These are phyloP conservation scores for Colletes collaris DNA, from an alignment of 2,888 invertebrate species.

Conservation along the genomic window DNA sequence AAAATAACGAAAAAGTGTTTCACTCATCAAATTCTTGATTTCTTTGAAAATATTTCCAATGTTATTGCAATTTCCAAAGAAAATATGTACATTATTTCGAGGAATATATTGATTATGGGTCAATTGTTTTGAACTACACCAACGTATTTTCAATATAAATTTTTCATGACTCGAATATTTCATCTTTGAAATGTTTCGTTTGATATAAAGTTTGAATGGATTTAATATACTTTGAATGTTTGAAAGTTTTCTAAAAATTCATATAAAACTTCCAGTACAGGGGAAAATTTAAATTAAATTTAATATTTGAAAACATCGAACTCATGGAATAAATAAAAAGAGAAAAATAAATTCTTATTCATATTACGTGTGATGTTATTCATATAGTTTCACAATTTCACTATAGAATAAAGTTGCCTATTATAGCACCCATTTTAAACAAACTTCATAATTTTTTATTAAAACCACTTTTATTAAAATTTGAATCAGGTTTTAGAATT, in stretches of 20 bases:
- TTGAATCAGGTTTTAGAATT: too few species aligned
- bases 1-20: background rate
- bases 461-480: too few species aligned
- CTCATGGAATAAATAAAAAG: too few species aligned
- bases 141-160: background rate
- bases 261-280: too few species aligned
- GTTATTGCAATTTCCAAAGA: background rate
- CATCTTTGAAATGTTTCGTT: background rate
- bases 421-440: too few species aligned
- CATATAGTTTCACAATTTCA: too few species aligned
- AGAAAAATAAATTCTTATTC: too few species aligned
- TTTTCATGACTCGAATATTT: background rate
- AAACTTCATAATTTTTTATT: too few species aligned
- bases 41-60: background rate
- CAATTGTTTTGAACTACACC: constrained; percentile 1
- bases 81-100: background rate
- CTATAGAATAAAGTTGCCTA: too few species aligned
- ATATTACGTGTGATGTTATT: too few species aligned
- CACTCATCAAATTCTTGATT: background rate
- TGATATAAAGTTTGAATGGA: background rate
- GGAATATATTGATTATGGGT: constrained; percentile 17
- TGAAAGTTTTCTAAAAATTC: background rate
- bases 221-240: background rate
- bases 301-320: too few species aligned
- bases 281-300: too few species aligned